Base-by-base conservation (phyloP, 1,140 invertebrate species). In the Schmidtea mediterranea region DNA sequence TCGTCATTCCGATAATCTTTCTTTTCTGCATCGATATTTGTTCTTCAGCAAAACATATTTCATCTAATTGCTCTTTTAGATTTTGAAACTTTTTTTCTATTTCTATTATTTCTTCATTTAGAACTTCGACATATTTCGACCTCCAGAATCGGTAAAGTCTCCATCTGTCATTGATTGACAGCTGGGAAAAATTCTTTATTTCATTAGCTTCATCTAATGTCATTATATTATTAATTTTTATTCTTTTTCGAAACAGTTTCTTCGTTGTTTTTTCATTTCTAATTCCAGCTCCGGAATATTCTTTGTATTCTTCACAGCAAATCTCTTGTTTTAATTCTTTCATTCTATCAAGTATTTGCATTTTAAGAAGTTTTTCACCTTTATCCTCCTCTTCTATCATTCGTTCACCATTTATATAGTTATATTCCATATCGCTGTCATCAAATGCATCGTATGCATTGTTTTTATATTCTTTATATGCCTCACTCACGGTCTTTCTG, bases 1-100 rank as follows among this genome's bases (percentile, higher is more conserved):
- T 81, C 0, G 79, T 82, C 69, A 80, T 75, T 9, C 75, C 79
- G 38, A 80, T 46, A 13, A 55, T 47, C 19, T 22, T 32, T 8
- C 38, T 19, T 26, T 55, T 46, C 51, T 51, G 5, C 52, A 50
- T 37, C 43, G 47, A 36, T 21, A 19, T 38, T 37, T 41, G 21
- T 36, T 51, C 52, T 43, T 46, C 37, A 38, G 39, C 36, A 16
- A 38, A 18, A 18, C 15, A 8, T 5, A 24, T 21, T 45, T 50
- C 52, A 26, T 26, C 19, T n/a, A 50, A 38, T 21, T n/a, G 5
- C 1, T 19, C 12, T 21, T 12, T 10, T 32, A 32, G 39, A 22
- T 36, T 19, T 18, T 49, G 37, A 46, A 24, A 49, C 36, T 49
- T 15, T n/a, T 45, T 13, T 18, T 32, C 19, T 36, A 55, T 15